Base-by-base conservation (phyloP, 2,888 invertebrate species). In the Salpingus planirostris region DNA sequence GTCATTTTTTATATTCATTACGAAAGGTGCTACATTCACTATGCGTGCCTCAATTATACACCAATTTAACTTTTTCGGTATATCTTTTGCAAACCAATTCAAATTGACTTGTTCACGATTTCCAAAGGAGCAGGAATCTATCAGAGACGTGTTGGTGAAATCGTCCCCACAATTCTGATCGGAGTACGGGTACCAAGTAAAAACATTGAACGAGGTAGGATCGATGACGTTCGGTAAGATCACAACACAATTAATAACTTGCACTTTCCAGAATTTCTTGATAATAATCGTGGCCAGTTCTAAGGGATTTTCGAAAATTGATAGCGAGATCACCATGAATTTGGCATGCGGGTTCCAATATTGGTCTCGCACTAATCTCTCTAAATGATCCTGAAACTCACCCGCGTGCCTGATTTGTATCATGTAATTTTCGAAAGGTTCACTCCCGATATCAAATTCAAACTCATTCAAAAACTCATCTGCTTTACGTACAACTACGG, bases 111-210 rank as follows among this genome's bases (percentile, higher is more conserved):
- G 5, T 8, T 5, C 5, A 18, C 8, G 5, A 4, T 12, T 29
- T 8, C 27, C 27, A n/a, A n/a, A 11, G 6, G 3, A 13, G 27
- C 27, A 52, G 7, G 10, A 26, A 21, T 44, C 44, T 7, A 49
- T 39, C 14, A 28, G 12, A 10, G 31, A 12, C 2, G 47, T 18
- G 10, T 33, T 29, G 11, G 38, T 35, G 8, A 39, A 29, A 14
- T 31, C 29, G 24, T 40, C 23, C 0, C 43, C 47, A 24, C 52
- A 52, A 15, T 21, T 24, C 3, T 45, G 41, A 31, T 46, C 34
- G 3, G 39, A 36, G 21, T 36, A 51, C 1, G 52, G 50, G 31
- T 36, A 43, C 47, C 49, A 52, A 2, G 49, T 42, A 27, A 44
- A 50, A 5, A 47, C 38, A 18, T 48, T 42, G 18, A 40, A 46